A percentile compares a stretch with the other conserved stretches of the same genome.
These are phyloP conservation scores for Heteropelma amictum DNA, from an alignment of 2,888 invertebrate species.

Conservation along the genomic window DNA sequence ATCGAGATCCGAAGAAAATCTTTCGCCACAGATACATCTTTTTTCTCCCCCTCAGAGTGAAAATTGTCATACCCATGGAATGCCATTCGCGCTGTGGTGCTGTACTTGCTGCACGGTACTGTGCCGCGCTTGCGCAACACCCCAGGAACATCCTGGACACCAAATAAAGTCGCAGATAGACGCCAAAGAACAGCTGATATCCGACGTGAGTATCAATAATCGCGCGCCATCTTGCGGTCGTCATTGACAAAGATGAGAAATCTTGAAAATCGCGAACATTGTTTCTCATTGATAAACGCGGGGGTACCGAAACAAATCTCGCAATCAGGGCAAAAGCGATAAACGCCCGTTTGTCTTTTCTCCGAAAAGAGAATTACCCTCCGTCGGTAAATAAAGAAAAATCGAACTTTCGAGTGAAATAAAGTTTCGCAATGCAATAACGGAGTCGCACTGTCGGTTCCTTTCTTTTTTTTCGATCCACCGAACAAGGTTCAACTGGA, in stretches of 20 bases:
- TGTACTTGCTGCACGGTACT: slow-evolving; percentile 83
- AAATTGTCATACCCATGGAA: slow-evolving; percentile 86
- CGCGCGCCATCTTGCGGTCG: neutral
- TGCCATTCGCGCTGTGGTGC: slow-evolving; percentile 87
- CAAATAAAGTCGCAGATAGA: slow-evolving; percentile 84
- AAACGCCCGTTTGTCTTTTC: too few relatives aligned
- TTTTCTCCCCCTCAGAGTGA: slow-evolving; percentile 76
- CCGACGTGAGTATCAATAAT: slow-evolving; percentile 78
- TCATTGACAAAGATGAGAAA: too few relatives aligned
- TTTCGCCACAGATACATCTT: neutral
- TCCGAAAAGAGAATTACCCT: too few relatives aligned
- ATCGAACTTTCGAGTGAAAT: too few relatives aligned
- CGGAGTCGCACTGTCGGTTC: too few relatives aligned
- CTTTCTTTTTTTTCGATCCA: too few relatives aligned
- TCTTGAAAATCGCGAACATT: too few relatives aligned
- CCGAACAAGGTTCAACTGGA: slow-evolving; percentile 84
- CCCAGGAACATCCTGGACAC: slow-evolving; percentile 83
- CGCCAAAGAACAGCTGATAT: slow-evolving; percentile 83
- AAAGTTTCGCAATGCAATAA: too few relatives aligned
- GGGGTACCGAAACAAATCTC: too few relatives aligned
- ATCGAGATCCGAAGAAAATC: neutral
- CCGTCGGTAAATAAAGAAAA: too few relatives aligned
- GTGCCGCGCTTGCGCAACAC: slow-evolving; percentile 84
- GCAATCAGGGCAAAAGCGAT: too few relatives aligned
- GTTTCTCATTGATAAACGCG: neutral